Base-by-base conservation (phyloP, 2,888 invertebrate genomes). In the Ectobius pallidus region DNA sequence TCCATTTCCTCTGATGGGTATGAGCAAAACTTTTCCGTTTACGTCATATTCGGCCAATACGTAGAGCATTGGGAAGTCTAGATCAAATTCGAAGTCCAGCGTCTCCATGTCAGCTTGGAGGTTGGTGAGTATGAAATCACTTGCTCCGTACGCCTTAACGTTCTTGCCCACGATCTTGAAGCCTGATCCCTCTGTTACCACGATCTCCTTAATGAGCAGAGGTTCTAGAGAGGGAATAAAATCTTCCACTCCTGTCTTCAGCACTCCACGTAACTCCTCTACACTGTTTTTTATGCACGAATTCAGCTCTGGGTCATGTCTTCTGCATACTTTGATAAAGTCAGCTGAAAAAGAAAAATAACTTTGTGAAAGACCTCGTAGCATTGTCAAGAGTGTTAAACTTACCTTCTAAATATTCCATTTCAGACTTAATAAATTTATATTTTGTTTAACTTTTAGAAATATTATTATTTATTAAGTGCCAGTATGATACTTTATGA, bases 11-110 rank as follows among this genome's bases (percentile, higher is more conserved):
- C 87, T 85, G n/a, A 91, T 84, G 77, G 87, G 85, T 32, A 91
- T 81, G 52, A 91, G 81, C 46, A 91, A 79, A 14, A 91, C 85
- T 73, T 88, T 87, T 78, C 91, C 89, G 78, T 91, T 88, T 83
- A 91, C 88, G 80, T 89, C 87, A 82, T 91, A 91, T 78, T 90
- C 88, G 25, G 91, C 91, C 71, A 84, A 84, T 78, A 91, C 89
- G 75, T 86, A 86, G 70, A 91, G 79, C 70, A 83, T 83, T 0
- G 89, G 89, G 32, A 91, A 83, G 46, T 85, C 84, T 22, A 86
- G 76, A 61, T 83, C 83, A 18, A 86, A 77, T 75, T 82, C 82
- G 25, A 85, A 84, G 7, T 81, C 78, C 27, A 85, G 79, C 44
- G 83, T 84, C 79, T 2, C 85, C 83, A 78, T 86, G 30, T 58